Conservation (phyloP, 1,140 invertebrate species). For the Drosophila persimilis region DNA sequence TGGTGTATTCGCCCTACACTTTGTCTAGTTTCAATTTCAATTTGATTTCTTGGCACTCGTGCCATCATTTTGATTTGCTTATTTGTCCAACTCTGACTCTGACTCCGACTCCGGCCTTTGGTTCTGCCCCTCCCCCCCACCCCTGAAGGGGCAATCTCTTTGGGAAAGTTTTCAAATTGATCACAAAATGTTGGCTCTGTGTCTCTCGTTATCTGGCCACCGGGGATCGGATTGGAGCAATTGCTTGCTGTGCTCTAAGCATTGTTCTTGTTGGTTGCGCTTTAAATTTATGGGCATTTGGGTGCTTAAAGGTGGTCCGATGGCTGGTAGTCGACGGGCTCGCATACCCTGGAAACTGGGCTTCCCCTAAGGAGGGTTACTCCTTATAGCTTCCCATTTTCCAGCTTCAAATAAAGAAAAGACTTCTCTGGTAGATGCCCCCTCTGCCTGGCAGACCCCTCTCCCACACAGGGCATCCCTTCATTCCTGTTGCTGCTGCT, state of each 20-base stretch:
- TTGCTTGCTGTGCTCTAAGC: background rate
- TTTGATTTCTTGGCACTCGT: slow-evolving; percentile 57
- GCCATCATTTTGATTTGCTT: slow-evolving; percentile 65
- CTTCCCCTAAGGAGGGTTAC: no score
- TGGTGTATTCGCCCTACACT: slow-evolving; percentile 27
- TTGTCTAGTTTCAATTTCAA: slow-evolving; percentile 79
- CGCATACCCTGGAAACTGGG: background rate
- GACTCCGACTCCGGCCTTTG: background rate
- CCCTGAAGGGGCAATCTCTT: background rate
- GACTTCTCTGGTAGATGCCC: no score
- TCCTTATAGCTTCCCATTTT: background rate
- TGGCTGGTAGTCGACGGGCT: background rate
- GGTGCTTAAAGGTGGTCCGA: background rate
- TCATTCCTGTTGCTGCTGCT: slow-evolving; percentile 11
- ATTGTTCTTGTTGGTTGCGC: background rate
- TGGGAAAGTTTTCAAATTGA: slow-evolving; percentile 22
- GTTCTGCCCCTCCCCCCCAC: no score
- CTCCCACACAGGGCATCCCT: slow-evolving; percentile 8
- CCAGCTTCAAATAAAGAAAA: background rate
- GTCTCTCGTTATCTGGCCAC: slow-evolving; percentile 22
- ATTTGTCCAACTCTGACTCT: slow-evolving; percentile 46
- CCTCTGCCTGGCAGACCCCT: background rate
- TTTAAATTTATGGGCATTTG: slow-evolving; percentile 12
- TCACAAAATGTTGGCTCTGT: slow-evolving; percentile 19
- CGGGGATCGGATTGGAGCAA: background rate